phyloP scores from a whole-genome alignment of 2,113 vertebrate species.

The Bos taurus region DNA sequence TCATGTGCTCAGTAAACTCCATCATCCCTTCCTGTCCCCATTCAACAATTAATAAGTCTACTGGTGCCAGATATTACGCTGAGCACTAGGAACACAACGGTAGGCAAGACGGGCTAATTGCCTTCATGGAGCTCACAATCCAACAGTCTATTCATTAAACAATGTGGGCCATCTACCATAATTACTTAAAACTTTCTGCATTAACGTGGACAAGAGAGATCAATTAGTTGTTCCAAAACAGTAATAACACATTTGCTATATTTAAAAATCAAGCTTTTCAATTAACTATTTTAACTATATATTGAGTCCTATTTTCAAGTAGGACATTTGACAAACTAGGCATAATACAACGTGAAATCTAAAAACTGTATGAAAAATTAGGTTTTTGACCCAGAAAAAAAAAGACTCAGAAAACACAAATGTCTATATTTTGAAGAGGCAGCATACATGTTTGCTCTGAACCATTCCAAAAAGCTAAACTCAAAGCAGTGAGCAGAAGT shows the following conservation, averaged over 20 bases:
- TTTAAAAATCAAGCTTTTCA: constrained; percentile 21
- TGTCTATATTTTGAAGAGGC: neutral
- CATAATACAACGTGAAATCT: constrained; percentile 11
- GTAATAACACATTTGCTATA: neutral
- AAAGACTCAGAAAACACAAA: neutral
- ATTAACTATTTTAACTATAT: constrained; percentile 7
- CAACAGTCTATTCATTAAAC: neutral
- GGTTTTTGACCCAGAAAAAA: neutral
- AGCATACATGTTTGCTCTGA: neutral
- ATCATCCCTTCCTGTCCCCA: neutral
- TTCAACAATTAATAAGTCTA: neutral
- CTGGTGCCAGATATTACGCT: neutral
- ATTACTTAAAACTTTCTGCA: constrained; percentile 13
- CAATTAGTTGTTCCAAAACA: neutral
- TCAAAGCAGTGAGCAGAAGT: neutral
- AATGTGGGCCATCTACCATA: neutral
- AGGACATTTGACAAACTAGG: neutral
- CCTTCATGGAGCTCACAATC: neutral
- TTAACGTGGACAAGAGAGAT: neutral
- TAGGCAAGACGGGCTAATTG: neutral
- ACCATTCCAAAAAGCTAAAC: constrained; percentile 21
- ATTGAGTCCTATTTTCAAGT: neutral
- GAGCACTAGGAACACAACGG: neutral
- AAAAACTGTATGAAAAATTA: neutral
- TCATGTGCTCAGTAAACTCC: neutral